Percentiles rank a stretch among this genome's conserved stretches.
These are phyloP conservation scores for Atopsyche davidsoni DNA, from an alignment of 1,140 invertebrate species.

Conservation along the genomic window DNA sequence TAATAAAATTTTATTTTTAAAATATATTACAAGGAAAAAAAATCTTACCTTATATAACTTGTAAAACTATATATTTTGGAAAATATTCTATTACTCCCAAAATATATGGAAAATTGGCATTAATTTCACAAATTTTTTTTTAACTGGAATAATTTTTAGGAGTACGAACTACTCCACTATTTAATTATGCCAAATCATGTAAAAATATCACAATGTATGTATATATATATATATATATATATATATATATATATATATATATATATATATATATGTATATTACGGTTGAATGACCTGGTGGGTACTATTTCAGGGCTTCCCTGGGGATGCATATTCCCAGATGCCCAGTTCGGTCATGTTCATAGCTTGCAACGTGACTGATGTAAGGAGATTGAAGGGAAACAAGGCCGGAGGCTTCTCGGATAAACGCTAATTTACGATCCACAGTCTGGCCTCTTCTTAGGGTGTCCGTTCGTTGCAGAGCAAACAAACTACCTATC, in stretches of 20 bases:
- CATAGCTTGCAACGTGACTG: too few relatives aligned
- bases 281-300: neutral
- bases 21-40: too few relatives aligned
- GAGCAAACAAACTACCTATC: too few relatives aligned
- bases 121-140: too few relatives aligned
- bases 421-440: neutral
- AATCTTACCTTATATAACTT: too few relatives aligned
- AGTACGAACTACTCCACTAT: too few relatives aligned
- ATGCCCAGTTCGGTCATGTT: neutral
- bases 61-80: too few relatives aligned
- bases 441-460: neutral
- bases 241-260: slow-evolving; percentile 13
- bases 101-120: too few relatives aligned
- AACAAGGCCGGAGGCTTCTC: slow-evolving; percentile 6
- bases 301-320: neutral
- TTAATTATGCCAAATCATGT: neutral
- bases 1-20: too few relatives aligned
- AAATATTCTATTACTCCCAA: too few relatives aligned
- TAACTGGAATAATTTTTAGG: too few relatives aligned
- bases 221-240: slow-evolving; percentile 11
- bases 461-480: too few relatives aligned
- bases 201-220: slow-evolving; percentile 10
- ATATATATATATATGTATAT: slow-evolving; percentile 3
- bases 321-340: neutral
- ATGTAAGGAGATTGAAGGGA: neutral